Evolutionary conservation across 2,113 vertebrate species (phyloP).

Genomic region (Caranx melampygus): DNA sequence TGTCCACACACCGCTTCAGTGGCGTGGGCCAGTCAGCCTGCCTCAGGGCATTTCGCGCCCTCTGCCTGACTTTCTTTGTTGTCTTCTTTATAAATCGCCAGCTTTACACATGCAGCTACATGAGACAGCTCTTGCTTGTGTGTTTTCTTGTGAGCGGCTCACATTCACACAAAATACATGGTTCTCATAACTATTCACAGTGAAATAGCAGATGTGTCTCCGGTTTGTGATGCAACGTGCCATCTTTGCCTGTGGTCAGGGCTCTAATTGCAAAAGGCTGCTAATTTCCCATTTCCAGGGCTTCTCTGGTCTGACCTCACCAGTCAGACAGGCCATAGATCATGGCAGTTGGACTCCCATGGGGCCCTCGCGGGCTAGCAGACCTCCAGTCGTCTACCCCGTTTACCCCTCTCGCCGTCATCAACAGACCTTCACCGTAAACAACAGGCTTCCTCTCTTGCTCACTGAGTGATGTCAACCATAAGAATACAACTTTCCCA

Average conservation of each 20-base stretch:
- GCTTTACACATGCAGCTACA: conserved; percentile 41
- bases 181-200: conserved; percentile 10
- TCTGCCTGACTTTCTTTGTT: conserved; percentile 67
- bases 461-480: conserved; percentile 66
- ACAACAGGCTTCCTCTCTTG: conserved; percentile 91
- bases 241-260: conserved; percentile 74
- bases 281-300: conserved; percentile 93
- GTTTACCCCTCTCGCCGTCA: conserved; percentile 88
- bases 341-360: conserved; percentile 81
- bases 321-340: conserved; percentile 82
- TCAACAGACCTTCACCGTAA: conserved; percentile 89
- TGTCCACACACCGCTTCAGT: conserved; percentile 76
- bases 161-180: background rate
- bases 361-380: conserved; percentile 85
- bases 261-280: conserved; percentile 89
- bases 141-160: conserved; percentile 18
- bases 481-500: conserved; percentile 48
- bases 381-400: conserved; percentile 84
- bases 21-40: conserved; percentile 85
- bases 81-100: conserved; percentile 57
- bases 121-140: conserved; percentile 30
- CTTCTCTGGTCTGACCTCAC: conserved; percentile 87
- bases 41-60: conserved; percentile 84
- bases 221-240: conserved; percentile 45
- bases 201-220: conserved; percentile 41